A percentile compares a stretch with the other conserved stretches of the same genome.
Conservation (phyloP, 2,797 vertebrate species). For the Typhlichthys eigenmanni region DNA sequence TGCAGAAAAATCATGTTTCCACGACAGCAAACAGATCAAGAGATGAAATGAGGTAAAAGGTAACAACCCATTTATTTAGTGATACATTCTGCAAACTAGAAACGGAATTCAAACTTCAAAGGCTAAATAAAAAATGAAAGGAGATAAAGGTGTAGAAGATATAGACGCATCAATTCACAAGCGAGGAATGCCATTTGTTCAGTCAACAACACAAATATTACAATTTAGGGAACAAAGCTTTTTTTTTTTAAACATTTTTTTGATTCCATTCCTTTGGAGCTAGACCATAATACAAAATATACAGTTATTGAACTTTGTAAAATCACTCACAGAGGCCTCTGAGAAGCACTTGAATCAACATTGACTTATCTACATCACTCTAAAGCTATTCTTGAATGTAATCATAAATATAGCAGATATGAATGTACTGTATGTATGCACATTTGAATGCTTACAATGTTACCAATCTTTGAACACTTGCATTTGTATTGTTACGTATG, state of each 20-base stretch:
- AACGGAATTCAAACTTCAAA: constrained; percentile 82
- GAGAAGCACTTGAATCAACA: constrained; percentile 82
- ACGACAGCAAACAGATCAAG: constrained; percentile 41
- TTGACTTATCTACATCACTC: constrained; percentile 83
- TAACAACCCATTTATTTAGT: constrained; percentile 91
- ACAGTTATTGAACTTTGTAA: constrained; percentile 86
- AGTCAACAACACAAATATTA: constrained; percentile 81
- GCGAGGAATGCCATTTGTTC: constrained; percentile 84
- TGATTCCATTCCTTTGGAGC: constrained; percentile 82
- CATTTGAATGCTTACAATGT: constrained; percentile 71
- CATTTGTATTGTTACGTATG: constrained; percentile 66
- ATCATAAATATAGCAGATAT: constrained; percentile 80
- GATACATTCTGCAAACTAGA: constrained; percentile 87
- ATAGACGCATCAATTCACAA: constrained; percentile 81
- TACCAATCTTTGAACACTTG: constrained; percentile 74
- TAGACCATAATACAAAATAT: constrained; percentile 90
- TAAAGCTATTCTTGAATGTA: constrained; percentile 80
- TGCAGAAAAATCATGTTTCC: not conserved
- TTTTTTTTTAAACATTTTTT: constrained; percentile 77
- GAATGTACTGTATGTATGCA: constrained; percentile 35
- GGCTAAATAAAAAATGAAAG: constrained; percentile 74
- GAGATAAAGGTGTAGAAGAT: constrained; percentile 54
- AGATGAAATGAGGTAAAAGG: constrained; percentile 76
- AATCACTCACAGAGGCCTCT: constrained; percentile 85
- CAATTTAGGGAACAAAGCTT: constrained; percentile 83